phyloP scores from a whole-genome alignment of 2,797 vertebrate species.

The Tragelaphus oryx region DNA sequence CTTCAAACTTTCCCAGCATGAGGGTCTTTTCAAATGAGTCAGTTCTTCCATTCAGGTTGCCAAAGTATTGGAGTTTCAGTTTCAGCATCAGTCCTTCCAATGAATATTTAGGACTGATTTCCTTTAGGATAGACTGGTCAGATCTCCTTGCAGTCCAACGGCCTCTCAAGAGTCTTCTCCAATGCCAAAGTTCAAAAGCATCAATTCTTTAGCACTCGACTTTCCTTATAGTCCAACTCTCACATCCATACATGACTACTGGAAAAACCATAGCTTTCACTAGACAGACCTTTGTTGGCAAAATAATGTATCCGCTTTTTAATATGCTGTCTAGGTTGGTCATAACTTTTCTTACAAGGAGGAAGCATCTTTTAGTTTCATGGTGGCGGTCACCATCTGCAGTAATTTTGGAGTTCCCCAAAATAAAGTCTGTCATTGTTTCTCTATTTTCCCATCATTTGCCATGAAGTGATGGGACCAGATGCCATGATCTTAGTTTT shows the following conservation, averaged over 20 bases:
- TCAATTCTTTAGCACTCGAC: background rate
- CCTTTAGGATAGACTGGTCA: background rate
- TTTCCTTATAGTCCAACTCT: background rate
- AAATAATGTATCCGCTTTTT: background rate
- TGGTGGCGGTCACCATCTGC: background rate
- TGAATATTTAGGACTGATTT: background rate
- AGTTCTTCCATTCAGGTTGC: background rate
- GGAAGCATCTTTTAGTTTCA: background rate
- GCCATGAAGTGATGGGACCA: background rate
- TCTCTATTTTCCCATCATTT: background rate
- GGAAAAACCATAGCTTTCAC: background rate
- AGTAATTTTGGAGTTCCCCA: background rate
- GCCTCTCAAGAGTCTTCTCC: background rate
- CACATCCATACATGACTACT: background rate
- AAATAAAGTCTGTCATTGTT: background rate
- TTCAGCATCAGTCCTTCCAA: background rate
- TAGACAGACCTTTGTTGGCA: background rate
- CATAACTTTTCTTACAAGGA: background rate
- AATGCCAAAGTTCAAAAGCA: background rate
- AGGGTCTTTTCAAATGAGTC: background rate
- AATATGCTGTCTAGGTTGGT: background rate
- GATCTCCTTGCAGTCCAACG: background rate
- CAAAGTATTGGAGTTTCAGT: background rate
- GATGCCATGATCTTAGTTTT: background rate
- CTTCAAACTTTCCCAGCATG: background rate